Percentiles rank a stretch among this genome's conserved stretches.
phyloP scores from a whole-genome alignment of 2,113 vertebrate genomes.

The Petrocephalus zakoni region DNA sequence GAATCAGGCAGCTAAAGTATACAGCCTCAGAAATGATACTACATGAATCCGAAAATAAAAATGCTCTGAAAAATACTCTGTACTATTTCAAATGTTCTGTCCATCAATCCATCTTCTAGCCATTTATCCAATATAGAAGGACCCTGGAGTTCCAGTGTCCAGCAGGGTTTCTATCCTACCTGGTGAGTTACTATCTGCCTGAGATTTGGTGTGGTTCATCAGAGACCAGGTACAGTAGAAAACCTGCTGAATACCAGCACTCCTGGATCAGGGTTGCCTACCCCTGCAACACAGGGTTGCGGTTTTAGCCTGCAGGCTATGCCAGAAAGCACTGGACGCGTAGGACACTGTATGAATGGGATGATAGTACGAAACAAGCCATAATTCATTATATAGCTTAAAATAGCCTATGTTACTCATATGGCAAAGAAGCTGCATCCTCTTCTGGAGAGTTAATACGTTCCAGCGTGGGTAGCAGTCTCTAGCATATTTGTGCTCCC shows the following conservation, averaged over 20 bases:
- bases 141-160: not conserved
- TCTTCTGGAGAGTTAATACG: conserved; percentile 22
- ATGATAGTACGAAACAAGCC: conserved; percentile 18
- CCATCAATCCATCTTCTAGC: not conserved
- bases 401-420: conserved; percentile 22
- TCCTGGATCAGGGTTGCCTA: not conserved
- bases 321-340: not conserved
- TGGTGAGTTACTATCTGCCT: not conserved
- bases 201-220: not conserved
- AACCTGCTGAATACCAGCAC: not conserved
- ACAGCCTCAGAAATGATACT: conserved; percentile 32
- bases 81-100: conserved; percentile 32
- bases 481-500: conserved; percentile 19
- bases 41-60: conserved; percentile 28
- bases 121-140: not conserved
- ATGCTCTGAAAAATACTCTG: conserved; percentile 37
- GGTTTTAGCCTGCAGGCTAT: not conserved
- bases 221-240: not conserved
- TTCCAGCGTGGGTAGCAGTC: conserved; percentile 22
- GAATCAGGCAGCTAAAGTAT: conserved; percentile 29
- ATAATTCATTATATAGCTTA: conserved; percentile 31
- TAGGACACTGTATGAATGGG: not conserved
- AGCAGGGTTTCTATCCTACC: not conserved
- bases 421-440: conserved; percentile 19
- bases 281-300: not conserved